Percentiles rank a stretch among this genome's conserved stretches.
Evolutionary conservation across 2,888 invertebrate genomes (phyloP).

Genomic region (Melanchra persicariae): DNA sequence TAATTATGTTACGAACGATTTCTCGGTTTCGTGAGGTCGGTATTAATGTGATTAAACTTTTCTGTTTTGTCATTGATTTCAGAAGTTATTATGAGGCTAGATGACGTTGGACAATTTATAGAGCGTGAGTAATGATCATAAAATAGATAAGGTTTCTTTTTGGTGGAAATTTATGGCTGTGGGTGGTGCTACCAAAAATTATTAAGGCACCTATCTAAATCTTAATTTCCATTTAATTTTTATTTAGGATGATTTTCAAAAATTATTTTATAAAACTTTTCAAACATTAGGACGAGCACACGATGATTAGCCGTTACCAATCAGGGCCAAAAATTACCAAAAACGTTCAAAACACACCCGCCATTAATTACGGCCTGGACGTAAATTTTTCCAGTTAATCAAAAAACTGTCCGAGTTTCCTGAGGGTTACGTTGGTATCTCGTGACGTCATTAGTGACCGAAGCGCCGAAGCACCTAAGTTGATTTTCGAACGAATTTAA

Average conservation of each 20-base stretch:
- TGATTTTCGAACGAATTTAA: slow-evolving; percentile 85
- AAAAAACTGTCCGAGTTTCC: slow-evolving; percentile 81
- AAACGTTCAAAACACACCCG: slow-evolving; percentile 71
- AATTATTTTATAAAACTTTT: slow-evolving; percentile 21
- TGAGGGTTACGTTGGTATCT: slow-evolving; percentile 69
- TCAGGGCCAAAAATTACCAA: slow-evolving; percentile 44
- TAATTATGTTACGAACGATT: slow-evolving; percentile 57
- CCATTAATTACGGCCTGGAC: slow-evolving; percentile 84
- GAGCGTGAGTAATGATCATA: slow-evolving; percentile 24
- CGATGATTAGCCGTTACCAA: slow-evolving; percentile 53
- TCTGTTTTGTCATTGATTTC: slow-evolving; percentile 51
- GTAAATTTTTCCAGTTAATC: slow-evolving; percentile 83
- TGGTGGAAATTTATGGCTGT: neutral
- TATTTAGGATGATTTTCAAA: neutral
- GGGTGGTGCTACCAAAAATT: neutral
- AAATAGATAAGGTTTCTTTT: slow-evolving; percentile 10
- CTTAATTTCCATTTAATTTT: neutral
- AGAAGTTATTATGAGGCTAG: slow-evolving; percentile 28
- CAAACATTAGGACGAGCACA: slow-evolving; percentile 33
- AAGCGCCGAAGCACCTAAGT: slow-evolving; percentile 78
- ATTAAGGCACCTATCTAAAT: neutral
- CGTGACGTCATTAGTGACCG: slow-evolving; percentile 81
- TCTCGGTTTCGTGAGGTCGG: slow-evolving; percentile 43
- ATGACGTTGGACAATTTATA: slow-evolving; percentile 30
- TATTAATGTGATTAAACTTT: slow-evolving; percentile 53